phyloP scores from a whole-genome alignment of 1,140 invertebrate genomes.

The Drosophila ironensis region DNA sequence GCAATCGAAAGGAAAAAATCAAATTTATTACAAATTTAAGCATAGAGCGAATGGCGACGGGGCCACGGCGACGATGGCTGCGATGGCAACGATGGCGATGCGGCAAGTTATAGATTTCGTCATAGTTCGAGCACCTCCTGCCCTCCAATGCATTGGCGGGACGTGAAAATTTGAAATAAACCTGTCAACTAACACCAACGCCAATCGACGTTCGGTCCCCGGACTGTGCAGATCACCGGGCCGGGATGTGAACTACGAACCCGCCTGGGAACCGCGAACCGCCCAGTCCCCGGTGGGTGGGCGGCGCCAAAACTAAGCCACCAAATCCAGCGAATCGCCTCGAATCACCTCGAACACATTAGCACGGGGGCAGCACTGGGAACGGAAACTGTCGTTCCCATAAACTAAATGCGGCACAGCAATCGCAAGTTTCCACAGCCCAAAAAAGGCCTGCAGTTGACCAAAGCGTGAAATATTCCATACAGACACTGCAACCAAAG shows the following conservation, averaged over 20 bases:
- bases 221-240: too few species aligned
- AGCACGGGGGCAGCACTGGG: conserved; percentile 61
- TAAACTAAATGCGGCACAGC: conserved; percentile 10
- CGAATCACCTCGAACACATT: conserved; percentile 77
- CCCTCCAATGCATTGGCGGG: conserved; percentile 17
- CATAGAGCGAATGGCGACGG: conserved; percentile 62
- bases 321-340: conserved; percentile 43
- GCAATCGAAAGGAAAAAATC: conserved; percentile 80
- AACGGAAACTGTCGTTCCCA: conserved; percentile 75
- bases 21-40: conserved; percentile 81
- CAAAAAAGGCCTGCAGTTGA: conserved; percentile 54
- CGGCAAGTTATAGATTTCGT: conserved; percentile 80
- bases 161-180: conserved; percentile 75
- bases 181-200: conserved; percentile 79
- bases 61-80: too few species aligned
- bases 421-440: conserved; percentile 43
- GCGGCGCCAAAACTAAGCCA: conserved; percentile 74
- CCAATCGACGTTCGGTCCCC: too few species aligned
- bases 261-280: conserved; percentile 41
- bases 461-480: conserved; percentile 62
- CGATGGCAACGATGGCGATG: conserved; percentile 50
- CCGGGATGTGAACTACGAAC: conserved; percentile 70
- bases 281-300: conserved; percentile 65
- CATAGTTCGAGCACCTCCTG: conserved; percentile 46
- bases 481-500: conserved; percentile 9